phyloP scores from a whole-genome alignment of 2,797 vertebrate species.

The Manis pentadactyla region DNA sequence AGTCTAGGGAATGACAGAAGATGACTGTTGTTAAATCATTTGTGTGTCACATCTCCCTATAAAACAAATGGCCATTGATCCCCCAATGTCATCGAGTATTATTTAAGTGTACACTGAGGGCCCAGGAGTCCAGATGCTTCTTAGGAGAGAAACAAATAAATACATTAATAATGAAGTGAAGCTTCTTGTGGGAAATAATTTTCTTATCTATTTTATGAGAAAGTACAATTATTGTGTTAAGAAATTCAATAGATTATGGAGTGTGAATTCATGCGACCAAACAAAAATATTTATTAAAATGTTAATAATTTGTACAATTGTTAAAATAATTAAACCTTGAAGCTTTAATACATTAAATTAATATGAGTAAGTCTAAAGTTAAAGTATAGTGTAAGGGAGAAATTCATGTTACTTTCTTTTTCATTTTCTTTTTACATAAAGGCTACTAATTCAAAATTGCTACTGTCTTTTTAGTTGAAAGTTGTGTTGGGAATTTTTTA shows the following conservation, averaged over 20 bases:
- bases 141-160: not conserved
- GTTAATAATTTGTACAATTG: not conserved
- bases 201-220: conserved; percentile 39
- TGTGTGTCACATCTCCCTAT: not conserved
- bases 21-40: not conserved
- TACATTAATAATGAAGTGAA: not conserved
- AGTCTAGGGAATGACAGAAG: not conserved
- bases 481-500: not conserved
- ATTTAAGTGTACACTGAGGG: no score
- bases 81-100: not conserved
- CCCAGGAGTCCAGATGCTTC: no score
- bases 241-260: not conserved
- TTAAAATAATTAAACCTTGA: conserved; percentile 30
- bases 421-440: not conserved
- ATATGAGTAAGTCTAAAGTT: conserved; percentile 32
- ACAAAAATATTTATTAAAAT: conserved; percentile 50
- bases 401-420: not conserved
- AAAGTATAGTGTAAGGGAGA: not conserved
- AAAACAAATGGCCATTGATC: not conserved
- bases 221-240: not conserved
- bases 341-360: conserved; percentile 20
- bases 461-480: not conserved
- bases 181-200: not conserved
- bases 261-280: not conserved
- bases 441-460: not conserved